Evolutionary conservation across 2,888 invertebrate genomes (phyloP), one percentile per base, ranked within the genome.

Genomic region (Dichetophora obliterata): DNA sequence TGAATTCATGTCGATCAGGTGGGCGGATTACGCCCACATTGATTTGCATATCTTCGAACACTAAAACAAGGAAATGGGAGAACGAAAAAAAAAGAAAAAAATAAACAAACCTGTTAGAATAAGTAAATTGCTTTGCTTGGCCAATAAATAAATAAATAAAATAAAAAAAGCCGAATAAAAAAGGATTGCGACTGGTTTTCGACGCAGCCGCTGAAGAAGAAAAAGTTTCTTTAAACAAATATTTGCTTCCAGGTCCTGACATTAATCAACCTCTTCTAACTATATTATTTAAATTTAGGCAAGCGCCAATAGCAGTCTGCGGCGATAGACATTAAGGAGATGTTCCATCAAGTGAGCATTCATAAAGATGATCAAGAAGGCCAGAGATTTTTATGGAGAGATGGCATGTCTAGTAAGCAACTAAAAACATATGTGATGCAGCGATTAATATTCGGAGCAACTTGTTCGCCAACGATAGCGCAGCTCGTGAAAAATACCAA

Each of bases 401-500:
- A n/a, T n/a, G n/a, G 16, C n/a, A n/a, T 16, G 3, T 16, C 16
- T 3, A 14, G n/a, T 50, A 50, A n/a, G 3, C 50, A 14, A 50
- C 50, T 6, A n/a, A n/a, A n/a, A 14, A 50, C 16, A 14, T 50
- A 50, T n/a, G 50, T 50, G 3, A 50, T 50, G 50, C 14, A 50
- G 14, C 14, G 50, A n/a, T 16, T 50, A n/a, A 50, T 50, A 16
- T 50, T 50, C 68, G 76, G 77, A 11, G 43, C 65, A 9, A 54
- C 70, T 5, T 79, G 72, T 43, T 77, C 77, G 9, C 76, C 78
- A 0, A 74, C 74, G 0, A 76, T 79, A n/a, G 79, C 78, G 6
- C 78, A 80, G 57, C 70, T 54, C 50, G 74, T 80, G 0, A 80
- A 80, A 37, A 79, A 79, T 31, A 37, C 43, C 14, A 77, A 76